phyloP scores from a whole-genome alignment of 2,797 vertebrate genomes.

The Bradypus variegatus region DNA sequence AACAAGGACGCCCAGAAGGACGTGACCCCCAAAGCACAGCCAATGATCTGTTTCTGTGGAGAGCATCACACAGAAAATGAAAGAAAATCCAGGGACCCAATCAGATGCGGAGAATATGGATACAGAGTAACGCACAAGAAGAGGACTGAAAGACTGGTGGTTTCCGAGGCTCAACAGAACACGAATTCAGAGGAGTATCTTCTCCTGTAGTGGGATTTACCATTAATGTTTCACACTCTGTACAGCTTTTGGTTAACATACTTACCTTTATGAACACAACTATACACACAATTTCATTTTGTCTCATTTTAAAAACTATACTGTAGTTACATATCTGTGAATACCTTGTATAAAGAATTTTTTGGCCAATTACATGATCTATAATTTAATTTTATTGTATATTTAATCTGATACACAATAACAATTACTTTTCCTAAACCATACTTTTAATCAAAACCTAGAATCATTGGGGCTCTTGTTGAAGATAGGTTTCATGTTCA shows the following conservation, averaged over 20 bases:
- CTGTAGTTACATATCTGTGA: too few species aligned
- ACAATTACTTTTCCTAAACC: neutral
- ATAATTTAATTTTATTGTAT: too few species aligned
- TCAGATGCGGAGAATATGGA: conserved; percentile 98
- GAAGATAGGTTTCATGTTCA: neutral
- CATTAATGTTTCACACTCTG: too few species aligned
- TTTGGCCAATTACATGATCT: too few species aligned
- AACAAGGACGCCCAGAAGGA: too few species aligned
- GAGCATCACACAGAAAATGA: conserved; percentile 99
- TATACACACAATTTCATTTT: conserved; percentile 17
- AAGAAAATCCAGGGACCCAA: conserved; percentile 98
- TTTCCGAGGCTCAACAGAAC: conserved; percentile 78
- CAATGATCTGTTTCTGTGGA: conserved; percentile 51
- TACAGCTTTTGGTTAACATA: too few species aligned
- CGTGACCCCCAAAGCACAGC: too few species aligned
- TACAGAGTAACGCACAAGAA: conserved; percentile 99
- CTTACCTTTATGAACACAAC: too few species aligned
- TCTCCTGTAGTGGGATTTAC: neutral
- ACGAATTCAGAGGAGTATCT: conserved; percentile 38
- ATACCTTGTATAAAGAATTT: too few species aligned
- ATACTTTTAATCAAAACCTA: neutral
- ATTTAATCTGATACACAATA: neutral
- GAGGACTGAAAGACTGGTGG: conserved; percentile 88
- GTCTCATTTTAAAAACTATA: conserved; percentile 45
- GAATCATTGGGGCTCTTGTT: neutral